These are phyloP conservation scores for Rhea pennata DNA, from an alignment of 2,113 vertebrate genomes.

Conservation along the genomic window DNA sequence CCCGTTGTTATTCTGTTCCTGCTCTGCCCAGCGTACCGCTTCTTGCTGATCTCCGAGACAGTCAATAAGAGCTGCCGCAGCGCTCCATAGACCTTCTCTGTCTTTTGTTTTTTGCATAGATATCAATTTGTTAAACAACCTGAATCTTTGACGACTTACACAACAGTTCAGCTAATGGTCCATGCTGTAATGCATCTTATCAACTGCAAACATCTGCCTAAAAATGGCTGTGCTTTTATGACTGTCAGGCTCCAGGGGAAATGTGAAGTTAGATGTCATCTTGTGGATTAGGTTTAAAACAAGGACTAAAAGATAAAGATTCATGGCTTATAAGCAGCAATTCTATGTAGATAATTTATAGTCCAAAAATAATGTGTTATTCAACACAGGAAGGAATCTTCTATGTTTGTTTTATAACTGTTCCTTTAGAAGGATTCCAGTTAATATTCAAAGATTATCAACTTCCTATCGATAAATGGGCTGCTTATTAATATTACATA, in stretches of 20 bases:
- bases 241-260: neutral
- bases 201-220: constrained; percentile 56
- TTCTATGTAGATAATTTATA: constrained; percentile 44
- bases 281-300: constrained; percentile 36
- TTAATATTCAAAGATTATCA: constrained; percentile 57
- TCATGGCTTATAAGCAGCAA: neutral
- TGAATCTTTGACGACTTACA: constrained; percentile 47
- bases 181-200: constrained; percentile 40
- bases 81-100: neutral
- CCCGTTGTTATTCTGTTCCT: neutral
- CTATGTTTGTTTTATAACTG: neutral
- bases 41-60: constrained; percentile 25
- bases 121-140: constrained; percentile 67
- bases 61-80: constrained; percentile 11
- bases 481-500: constrained; percentile 50
- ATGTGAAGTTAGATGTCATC: constrained; percentile 38
- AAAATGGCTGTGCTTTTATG: constrained; percentile 37
- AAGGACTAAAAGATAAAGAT: constrained; percentile 44
- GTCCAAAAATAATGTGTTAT: constrained; percentile 11
- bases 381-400: constrained; percentile 7
- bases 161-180: constrained; percentile 60
- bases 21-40: neutral
- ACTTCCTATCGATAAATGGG: constrained; percentile 26
- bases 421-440: constrained; percentile 43
- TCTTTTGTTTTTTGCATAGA: constrained; percentile 16